phyloP scores from a whole-genome alignment of 2,888 invertebrate species.

The Drosophila monieri region DNA sequence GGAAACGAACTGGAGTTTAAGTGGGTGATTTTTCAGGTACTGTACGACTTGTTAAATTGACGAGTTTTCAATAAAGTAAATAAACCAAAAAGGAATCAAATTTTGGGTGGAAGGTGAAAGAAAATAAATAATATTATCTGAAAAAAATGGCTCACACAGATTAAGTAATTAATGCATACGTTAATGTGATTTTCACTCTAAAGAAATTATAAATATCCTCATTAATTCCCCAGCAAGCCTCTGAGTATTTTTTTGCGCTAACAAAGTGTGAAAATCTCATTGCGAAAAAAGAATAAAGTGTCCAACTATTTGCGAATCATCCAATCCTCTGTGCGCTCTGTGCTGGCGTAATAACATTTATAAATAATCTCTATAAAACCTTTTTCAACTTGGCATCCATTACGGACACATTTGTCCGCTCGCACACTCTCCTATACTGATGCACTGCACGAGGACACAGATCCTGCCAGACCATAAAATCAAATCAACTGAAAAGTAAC shows the following conservation, averaged over 20 bases:
- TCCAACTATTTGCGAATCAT: slow-evolving; percentile 26
- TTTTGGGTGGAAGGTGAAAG: background rate
- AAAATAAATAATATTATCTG: background rate
- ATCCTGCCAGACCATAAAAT: slow-evolving; percentile 42
- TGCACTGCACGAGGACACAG: slow-evolving; percentile 28
- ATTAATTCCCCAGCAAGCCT: background rate
- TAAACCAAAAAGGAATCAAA: background rate
- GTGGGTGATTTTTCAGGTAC: slow-evolving; percentile 10
- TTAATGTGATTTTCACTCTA: background rate
- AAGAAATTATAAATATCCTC: background rate
- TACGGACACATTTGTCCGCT: slow-evolving; percentile 40
- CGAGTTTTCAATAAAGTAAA: background rate
- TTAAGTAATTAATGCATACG: background rate
- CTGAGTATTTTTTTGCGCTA: background rate
- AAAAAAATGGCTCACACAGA: background rate
- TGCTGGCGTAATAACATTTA: slow-evolving; percentile 43
- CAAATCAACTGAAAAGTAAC: slow-evolving; percentile 47
- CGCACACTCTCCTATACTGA: background rate
- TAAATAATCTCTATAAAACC: slow-evolving; percentile 46
- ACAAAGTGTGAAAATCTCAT: slow-evolving; percentile 11
- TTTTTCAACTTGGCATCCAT: slow-evolving; percentile 44
- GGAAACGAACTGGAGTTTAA: slow-evolving; percentile 21
- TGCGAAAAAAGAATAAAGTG: slow-evolving; percentile 5
- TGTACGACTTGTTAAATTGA: background rate
- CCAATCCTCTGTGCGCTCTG: slow-evolving; percentile 10